phyloP scores from a whole-genome alignment of 2,797 vertebrate genomes.

The Brotula barbata region DNA sequence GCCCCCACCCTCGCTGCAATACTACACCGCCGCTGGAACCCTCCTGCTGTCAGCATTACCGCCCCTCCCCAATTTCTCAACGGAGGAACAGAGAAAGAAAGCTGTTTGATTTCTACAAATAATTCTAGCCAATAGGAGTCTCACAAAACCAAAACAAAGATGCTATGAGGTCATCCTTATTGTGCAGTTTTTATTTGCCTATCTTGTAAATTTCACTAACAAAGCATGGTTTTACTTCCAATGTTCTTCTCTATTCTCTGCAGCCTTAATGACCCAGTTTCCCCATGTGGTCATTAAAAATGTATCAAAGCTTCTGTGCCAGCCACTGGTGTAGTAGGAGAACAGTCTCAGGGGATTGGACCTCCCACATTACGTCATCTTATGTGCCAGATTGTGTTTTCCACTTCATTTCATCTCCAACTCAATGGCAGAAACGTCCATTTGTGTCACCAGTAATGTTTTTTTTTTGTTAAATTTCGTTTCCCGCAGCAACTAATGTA shows the following conservation, averaged over 20 bases:
- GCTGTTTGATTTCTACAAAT: background rate
- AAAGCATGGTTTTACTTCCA: slow-evolving; percentile 5
- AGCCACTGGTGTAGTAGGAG: slow-evolving; percentile 55
- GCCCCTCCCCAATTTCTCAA: background rate
- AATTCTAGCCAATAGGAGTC: background rate
- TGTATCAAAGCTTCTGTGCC: slow-evolving; percentile 63
- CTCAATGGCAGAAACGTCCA: slow-evolving; percentile 4
- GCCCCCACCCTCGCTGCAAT: background rate
- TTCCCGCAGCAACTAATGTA: no score
- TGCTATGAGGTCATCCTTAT: background rate
- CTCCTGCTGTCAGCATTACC: no score
- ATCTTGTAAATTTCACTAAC: background rate
- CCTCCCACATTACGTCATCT: slow-evolving; percentile 59
- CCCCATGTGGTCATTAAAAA: slow-evolving; percentile 76
- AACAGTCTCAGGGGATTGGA: slow-evolving; percentile 55
- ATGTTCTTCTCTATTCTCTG: slow-evolving; percentile 57
- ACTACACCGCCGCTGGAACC: background rate
- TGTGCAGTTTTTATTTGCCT: background rate
- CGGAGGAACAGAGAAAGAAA: background rate
- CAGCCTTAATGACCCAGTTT: slow-evolving; percentile 67
- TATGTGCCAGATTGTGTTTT: slow-evolving; percentile 29
- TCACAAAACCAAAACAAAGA: background rate
- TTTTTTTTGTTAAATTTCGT: no score
- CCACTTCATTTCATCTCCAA: slow-evolving; percentile 17
- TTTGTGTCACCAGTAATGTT: background rate